Conservation (phyloP, 2,888 invertebrate species). For the Aporophyla nigra region DNA sequence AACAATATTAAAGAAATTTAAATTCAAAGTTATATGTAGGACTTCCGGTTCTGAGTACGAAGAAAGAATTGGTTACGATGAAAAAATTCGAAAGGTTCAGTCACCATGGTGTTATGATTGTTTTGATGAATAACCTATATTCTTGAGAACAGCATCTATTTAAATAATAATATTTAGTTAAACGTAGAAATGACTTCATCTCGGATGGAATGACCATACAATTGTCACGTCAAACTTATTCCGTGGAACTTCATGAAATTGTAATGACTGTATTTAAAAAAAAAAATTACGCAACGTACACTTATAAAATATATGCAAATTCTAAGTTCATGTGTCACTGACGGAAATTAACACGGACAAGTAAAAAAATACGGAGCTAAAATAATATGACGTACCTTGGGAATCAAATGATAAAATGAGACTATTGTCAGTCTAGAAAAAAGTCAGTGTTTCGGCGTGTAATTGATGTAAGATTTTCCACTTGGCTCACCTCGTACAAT, state of each 20-base stretch:
- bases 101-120: not conserved
- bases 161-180: slow-evolving; percentile 14
- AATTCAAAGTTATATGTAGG: not conserved
- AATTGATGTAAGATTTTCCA: slow-evolving; percentile 85
- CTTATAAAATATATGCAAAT: slow-evolving; percentile 19
- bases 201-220: not conserved
- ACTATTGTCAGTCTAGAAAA: slow-evolving; percentile 65
- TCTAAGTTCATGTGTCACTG: slow-evolving; percentile 3
- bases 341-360: slow-evolving; percentile 24
- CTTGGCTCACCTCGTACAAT: slow-evolving; percentile 78
- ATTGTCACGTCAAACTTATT: slow-evolving; percentile 5
- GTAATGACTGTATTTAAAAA: slow-evolving; percentile 35
- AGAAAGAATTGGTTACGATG: slow-evolving; percentile 5
- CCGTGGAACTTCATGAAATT: slow-evolving; percentile 34
- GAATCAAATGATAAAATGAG: slow-evolving; percentile 64
- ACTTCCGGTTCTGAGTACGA: slow-evolving; percentile 30
- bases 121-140: slow-evolving; percentile 31
- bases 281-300: not conserved
- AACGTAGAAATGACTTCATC: slow-evolving; percentile 37
- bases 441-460: slow-evolving; percentile 75
- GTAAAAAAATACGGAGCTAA: slow-evolving; percentile 30
- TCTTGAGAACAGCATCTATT: slow-evolving; percentile 12
- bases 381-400: slow-evolving; percentile 58
- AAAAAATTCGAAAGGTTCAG: not conserved
- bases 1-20: slow-evolving; percentile 32